A percentile compares a stretch with the other conserved stretches of the same genome.
Conservation (phyloP, 2,888 invertebrate genomes). For the Seira musarum region DNA sequence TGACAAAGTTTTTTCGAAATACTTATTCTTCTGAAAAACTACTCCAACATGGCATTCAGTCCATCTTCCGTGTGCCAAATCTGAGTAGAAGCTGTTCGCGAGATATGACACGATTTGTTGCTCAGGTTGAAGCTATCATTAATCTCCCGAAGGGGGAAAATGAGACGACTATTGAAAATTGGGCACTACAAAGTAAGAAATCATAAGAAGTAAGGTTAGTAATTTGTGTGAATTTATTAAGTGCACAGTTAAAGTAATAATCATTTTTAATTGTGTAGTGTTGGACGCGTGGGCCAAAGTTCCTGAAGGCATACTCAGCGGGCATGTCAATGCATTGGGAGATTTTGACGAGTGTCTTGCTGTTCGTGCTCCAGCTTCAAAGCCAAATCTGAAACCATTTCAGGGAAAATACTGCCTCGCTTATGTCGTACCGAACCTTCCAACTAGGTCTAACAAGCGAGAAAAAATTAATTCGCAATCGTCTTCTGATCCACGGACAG, state of each 20-base stretch:
- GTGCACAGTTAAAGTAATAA: not conserved
- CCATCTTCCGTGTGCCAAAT: constrained; percentile 31
- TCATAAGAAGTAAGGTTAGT: not conserved
- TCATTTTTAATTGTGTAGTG: constrained; percentile 53
- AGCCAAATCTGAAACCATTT: not conserved
- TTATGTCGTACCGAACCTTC: constrained; percentile 34
- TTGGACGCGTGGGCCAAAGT: constrained; percentile 65
- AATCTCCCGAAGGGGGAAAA: not conserved
- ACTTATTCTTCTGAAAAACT: constrained; percentile 19
- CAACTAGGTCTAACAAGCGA: not conserved
- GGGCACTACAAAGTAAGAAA: constrained; percentile 58
- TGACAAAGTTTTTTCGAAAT: constrained; percentile 11
- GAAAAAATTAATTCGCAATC: not conserved
- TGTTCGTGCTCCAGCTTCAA: constrained; percentile 30
- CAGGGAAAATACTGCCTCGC: constrained; percentile 52
- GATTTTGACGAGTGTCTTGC: constrained; percentile 66
- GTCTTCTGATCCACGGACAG: not conserved
- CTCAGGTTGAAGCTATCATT: constrained; percentile 19
- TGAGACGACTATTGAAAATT: constrained; percentile 30
- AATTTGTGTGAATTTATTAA: not conserved
- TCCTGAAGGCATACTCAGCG: constrained; percentile 66
- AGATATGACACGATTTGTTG: constrained; percentile 28
- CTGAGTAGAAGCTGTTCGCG: constrained; percentile 39
- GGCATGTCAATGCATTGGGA: constrained; percentile 64
- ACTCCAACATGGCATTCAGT: constrained; percentile 8